Evolutionary conservation across 2,888 invertebrate species (phyloP).

Genomic region (Dolomedes plantarius): DNA sequence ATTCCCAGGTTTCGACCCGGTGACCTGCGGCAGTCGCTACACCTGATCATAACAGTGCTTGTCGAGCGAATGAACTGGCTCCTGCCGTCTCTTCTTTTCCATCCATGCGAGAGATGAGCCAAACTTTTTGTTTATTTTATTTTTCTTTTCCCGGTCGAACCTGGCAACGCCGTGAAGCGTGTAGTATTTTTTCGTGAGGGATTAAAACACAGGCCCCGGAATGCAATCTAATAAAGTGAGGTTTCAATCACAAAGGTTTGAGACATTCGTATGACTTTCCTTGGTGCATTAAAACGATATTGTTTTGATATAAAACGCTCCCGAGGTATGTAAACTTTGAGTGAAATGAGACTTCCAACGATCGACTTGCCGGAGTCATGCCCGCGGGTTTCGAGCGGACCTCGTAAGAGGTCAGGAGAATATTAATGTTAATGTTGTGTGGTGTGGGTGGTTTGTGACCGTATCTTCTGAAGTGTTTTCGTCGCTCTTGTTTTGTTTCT

Average conservation of each 20-base stretch:
- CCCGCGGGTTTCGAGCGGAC: background rate
- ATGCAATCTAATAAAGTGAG: no score
- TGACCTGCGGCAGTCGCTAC: slow-evolving; percentile 34
- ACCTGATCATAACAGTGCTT: slow-evolving; percentile 57
- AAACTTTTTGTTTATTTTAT: background rate
- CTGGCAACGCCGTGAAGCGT: slow-evolving; percentile 33
- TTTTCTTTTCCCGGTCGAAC: slow-evolving; percentile 40
- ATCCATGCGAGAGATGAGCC: background rate
- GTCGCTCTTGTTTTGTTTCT: no score
- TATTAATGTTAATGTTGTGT: slow-evolving; percentile 30
- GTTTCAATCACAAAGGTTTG: no score
- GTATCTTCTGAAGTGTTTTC: no score
- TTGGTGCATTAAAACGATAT: no score
- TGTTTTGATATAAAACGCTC: no score
- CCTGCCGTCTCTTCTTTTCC: background rate
- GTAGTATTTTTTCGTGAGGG: background rate
- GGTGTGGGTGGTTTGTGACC: background rate
- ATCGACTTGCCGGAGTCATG: background rate
- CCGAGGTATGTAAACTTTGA: no score
- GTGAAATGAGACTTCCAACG: no score
- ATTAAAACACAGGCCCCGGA: slow-evolving; percentile 31
- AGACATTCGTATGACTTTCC: no score
- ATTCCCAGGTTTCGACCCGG: slow-evolving; percentile 42
- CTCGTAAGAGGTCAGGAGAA: slow-evolving; percentile 13
- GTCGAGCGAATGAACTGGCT: slow-evolving; percentile 37